A percentile compares a stretch with the other conserved stretches of the same genome.
These are phyloP conservation scores for Eriocheir sinensis DNA, from an alignment of 1,140 invertebrate species.

Conservation along the genomic window DNA sequence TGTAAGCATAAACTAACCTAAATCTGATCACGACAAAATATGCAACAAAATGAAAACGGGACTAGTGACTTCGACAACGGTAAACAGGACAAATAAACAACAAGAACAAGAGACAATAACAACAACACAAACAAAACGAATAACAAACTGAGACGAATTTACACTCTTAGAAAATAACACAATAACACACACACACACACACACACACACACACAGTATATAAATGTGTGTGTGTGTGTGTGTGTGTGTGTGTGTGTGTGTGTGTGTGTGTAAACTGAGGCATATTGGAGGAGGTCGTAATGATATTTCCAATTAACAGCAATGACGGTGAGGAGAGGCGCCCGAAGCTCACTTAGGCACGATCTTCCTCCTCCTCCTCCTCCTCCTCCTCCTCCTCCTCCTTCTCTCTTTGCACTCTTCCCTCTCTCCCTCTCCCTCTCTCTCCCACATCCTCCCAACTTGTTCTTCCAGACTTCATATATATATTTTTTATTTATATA, in stretches of 20 bases:
- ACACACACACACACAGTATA: too few relatives aligned
- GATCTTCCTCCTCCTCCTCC: not conserved
- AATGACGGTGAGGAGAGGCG: conserved; percentile 41
- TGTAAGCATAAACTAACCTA: too few relatives aligned
- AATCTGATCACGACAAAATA: too few relatives aligned
- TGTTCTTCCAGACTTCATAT: not conserved
- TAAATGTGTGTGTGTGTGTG: conserved; percentile 35
- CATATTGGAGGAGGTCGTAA: conserved; percentile 65
- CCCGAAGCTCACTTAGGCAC: conserved; percentile 65
- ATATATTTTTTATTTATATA: not conserved
- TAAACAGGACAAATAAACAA: not conserved
- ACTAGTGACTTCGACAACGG: too few relatives aligned
- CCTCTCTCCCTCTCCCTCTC: not conserved
- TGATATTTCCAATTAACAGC: conserved; percentile 75
- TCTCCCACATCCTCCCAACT: not conserved
- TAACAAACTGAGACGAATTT: too few relatives aligned
- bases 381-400: not conserved
- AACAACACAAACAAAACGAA: not conserved
- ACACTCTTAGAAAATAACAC: not conserved
- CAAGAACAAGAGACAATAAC: not conserved
- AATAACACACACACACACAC: not conserved
- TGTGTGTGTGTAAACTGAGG: conserved; percentile 64
- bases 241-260: conserved; percentile 64
- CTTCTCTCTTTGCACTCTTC: not conserved
- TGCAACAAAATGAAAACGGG: too few relatives aligned